Base-by-base conservation (phyloP, 1,140 invertebrate species). In the Drosophila ercepeae region DNA sequence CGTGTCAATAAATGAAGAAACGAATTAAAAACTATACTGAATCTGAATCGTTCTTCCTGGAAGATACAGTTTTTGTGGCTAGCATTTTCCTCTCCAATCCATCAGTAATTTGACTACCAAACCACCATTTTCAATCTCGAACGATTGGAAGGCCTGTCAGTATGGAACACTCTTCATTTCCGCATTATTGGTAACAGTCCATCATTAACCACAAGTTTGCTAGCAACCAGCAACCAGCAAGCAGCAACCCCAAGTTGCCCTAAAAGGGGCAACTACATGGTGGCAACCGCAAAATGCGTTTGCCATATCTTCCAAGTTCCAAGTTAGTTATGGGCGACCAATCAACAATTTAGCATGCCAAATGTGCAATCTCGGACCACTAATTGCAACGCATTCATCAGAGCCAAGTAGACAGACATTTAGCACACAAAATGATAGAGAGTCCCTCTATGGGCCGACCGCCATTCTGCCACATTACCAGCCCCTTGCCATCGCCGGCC, bases 341-440 rank as follows among this genome's bases (percentile, higher is more conserved):
- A 72, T 78, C 49, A 60, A 53, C 53, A 73, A 73, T 63, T 63
- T 64, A 70, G 68, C 63, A 74, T 86, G 72, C 72, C 68, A 75
- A 84, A 83, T 83, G 79, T 78, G 79, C 79, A 86, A 88, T 81
- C 81, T 88, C 77, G 64, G 73, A 63, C 82, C 77, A 81, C 81
- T 86, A 86, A 86, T 86, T 88, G 82, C 73, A 86, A 44, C 76
- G 59, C 81, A 86, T 86, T 67, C 59, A 86, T 86, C 82, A 88
- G 79, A 45, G 60, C 14, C 64, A 67, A 68, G 64, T 67, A 68
- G 64, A 68, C 64, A 68, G 48, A 68, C 64, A 68, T 67, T 68
- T 68, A 67, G 64, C 64, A 67, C 61, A 68, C 64, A 67, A 67
- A 67, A 67, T 67, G 64, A 67, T 67, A 67, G 64, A 67, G 64